These are phyloP conservation scores for Enteromius unitaeniatus DNA, from an alignment of 2,797 vertebrate genomes.

Conservation along the genomic window DNA sequence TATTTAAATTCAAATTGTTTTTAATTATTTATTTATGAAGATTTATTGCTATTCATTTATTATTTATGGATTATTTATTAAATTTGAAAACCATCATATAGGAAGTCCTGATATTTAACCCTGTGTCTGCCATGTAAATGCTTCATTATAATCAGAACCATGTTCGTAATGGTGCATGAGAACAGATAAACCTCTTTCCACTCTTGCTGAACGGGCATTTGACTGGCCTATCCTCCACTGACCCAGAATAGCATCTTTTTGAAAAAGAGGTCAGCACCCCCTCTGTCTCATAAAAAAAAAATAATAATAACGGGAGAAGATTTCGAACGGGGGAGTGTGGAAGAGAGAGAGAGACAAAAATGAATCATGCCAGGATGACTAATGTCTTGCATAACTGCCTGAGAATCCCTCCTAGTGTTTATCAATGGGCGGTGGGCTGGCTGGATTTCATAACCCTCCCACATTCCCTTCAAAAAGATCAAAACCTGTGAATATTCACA, in stretches of 20 bases:
- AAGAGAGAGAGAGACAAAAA: slow-evolving; percentile 54
- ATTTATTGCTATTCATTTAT: no score
- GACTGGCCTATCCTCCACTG: slow-evolving; percentile 28
- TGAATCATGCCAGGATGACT: slow-evolving; percentile 75
- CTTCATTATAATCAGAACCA: not conserved
- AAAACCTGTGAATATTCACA: slow-evolving; percentile 58
- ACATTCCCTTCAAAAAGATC: slow-evolving; percentile 59
- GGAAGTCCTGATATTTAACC: not conserved
- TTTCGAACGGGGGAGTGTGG: slow-evolving; percentile 12
- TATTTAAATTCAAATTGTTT: not conserved
- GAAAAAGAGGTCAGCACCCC: slow-evolving; percentile 45
- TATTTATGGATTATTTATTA: not conserved
- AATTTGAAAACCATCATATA: not conserved
- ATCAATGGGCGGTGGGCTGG: slow-evolving; percentile 65
- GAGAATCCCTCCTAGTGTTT: slow-evolving; percentile 69
- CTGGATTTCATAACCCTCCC: slow-evolving; percentile 68
- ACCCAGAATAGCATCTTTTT: slow-evolving; percentile 51
- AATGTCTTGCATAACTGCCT: slow-evolving; percentile 74
- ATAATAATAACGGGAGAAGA: slow-evolving; percentile 51
- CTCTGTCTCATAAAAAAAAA: slow-evolving; percentile 30
- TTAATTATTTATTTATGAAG: not conserved
- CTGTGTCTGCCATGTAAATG: not conserved
- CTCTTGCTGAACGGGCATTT: slow-evolving; percentile 17
- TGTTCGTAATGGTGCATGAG: slow-evolving; percentile 1
- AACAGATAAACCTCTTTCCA: not conserved